phyloP scores from a whole-genome alignment of 1,140 invertebrate genomes.

The Magallana angulata region DNA sequence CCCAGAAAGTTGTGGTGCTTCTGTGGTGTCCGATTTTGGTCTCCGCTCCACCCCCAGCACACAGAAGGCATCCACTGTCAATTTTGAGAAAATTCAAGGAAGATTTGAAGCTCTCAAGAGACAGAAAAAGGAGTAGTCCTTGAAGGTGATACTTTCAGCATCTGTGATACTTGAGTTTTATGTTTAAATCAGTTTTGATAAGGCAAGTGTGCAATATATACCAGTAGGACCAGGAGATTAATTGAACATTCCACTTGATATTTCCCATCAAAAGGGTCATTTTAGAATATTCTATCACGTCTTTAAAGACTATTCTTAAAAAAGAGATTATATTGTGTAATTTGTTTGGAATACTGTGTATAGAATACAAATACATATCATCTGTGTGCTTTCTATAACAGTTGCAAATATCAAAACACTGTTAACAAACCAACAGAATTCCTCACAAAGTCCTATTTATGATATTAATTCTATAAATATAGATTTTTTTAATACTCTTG shows the following conservation, averaged over 20 bases:
- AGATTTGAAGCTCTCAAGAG: slow-evolving; percentile 62
- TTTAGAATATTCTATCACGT: too few relatives aligned
- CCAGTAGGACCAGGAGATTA: background rate
- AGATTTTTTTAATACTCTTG: too few relatives aligned
- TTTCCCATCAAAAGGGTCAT: too few relatives aligned
- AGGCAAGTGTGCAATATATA: background rate
- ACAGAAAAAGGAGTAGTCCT: slow-evolving; percentile 13
- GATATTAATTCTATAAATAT: too few relatives aligned
- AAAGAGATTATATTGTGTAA: too few relatives aligned
- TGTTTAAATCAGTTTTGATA: background rate
- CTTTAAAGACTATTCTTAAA: too few relatives aligned
- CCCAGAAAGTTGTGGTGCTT: background rate
- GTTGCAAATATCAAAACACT: too few relatives aligned
- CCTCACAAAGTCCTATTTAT: too few relatives aligned
- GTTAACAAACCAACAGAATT: too few relatives aligned
- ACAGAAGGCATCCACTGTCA: slow-evolving; percentile 57
- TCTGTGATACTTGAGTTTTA: slow-evolving; percentile 60
- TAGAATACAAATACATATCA: too few relatives aligned
- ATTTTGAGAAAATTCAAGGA: slow-evolving; percentile 65
- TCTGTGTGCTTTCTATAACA: too few relatives aligned
- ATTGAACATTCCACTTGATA: background rate
- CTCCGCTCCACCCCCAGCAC: slow-evolving; percentile 50
- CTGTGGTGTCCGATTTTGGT: slow-evolving; percentile 21
- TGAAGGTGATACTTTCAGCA: background rate
- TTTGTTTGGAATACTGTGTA: too few relatives aligned